Base-by-base conservation (phyloP, 2,797 vertebrate genomes). In the Sphenopsis melanotis region DNA sequence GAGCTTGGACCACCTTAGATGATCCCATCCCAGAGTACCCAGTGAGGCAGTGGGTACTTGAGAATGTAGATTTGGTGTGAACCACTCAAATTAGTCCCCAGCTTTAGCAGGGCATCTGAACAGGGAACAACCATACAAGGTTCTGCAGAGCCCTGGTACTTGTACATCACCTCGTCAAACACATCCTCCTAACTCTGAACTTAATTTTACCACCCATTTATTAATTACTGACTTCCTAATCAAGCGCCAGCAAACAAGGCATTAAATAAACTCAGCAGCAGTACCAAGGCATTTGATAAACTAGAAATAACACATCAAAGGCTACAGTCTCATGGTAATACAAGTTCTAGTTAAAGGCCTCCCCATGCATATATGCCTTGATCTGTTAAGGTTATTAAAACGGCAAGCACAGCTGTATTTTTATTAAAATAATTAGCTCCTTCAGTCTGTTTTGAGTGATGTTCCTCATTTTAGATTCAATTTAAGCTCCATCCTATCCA, bases 301-400 rank as follows among this genome's bases (percentile, higher is more conserved):
- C 71, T 53, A 94, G 61, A 55, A 95, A 96, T 94, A 95, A 95
- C 88, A 91, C 75, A 90, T 95, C 89, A 93, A 96, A 96, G 83
- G 63, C 91, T 93, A 34, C 53, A 90, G 77, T 93, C 93, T 95
- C 88, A 72, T 76, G 87, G 85, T 41, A 96, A 95, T 90, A 94
- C 59, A 90, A 94, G 83, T 79, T 94, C 92, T 93, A 95, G 94
- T 90, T 96, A 91, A 94, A 95, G 94, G 88, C 80, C 60, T 93
- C 68, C 86, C 77, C 56, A 56, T 24, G 15, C 90, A 94, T 74
- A 82, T 83, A 84, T 0, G 88, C 87, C 90, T 96, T 93, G 88
- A 96, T 94, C 95, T 96, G 81, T 76, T 89, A 78, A 95, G 87
- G 94, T 95, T 94, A 96, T 95, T 94, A 95, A 94, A 94, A 95